Evolutionary conservation across 2,113 vertebrate species (phyloP).

Genomic region (Poeciliopsis retropinna): DNA sequence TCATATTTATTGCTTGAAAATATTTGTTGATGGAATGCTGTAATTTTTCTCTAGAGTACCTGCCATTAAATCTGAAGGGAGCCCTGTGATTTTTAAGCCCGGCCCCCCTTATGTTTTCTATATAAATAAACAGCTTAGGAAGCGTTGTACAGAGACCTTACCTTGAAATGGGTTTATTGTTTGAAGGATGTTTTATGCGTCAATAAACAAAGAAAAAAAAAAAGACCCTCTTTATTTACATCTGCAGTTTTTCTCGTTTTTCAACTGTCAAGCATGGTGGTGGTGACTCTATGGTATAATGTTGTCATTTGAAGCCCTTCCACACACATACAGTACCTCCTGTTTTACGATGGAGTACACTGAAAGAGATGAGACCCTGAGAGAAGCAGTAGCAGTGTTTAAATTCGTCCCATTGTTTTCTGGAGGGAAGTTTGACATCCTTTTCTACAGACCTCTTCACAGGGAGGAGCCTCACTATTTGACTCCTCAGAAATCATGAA

Average conservation of each 20-base stretch:
- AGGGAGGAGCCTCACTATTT: too few relatives aligned
- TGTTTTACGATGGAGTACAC: too few relatives aligned
- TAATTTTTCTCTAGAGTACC: constrained; percentile 97
- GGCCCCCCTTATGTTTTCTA: constrained; percentile 98
- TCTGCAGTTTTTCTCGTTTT: not conserved
- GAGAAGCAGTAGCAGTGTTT: too few relatives aligned
- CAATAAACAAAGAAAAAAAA: constrained; percentile 77
- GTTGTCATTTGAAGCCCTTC: too few relatives aligned
- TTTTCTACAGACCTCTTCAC: too few relatives aligned
- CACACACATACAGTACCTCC: too few relatives aligned
- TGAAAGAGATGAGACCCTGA: too few relatives aligned
- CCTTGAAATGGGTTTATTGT: constrained; percentile 94
- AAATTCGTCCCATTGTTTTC: too few relatives aligned
- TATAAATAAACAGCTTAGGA: constrained; percentile 96
- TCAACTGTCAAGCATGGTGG: not conserved
- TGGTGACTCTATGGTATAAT: too few relatives aligned
- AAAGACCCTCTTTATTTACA: constrained; percentile 63
- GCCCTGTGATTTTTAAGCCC: constrained; percentile 91
- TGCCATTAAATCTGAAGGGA: constrained; percentile 99
- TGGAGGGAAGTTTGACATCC: too few relatives aligned
- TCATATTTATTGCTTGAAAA: constrained; percentile 99
- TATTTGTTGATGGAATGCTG: constrained; percentile 99
- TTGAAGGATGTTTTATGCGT: constrained; percentile 92
- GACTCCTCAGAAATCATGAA: too few relatives aligned
- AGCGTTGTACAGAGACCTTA: constrained; percentile 96